Conservation (phyloP, 2,797 vertebrate species). For the Mormyrops boulengeri region DNA sequence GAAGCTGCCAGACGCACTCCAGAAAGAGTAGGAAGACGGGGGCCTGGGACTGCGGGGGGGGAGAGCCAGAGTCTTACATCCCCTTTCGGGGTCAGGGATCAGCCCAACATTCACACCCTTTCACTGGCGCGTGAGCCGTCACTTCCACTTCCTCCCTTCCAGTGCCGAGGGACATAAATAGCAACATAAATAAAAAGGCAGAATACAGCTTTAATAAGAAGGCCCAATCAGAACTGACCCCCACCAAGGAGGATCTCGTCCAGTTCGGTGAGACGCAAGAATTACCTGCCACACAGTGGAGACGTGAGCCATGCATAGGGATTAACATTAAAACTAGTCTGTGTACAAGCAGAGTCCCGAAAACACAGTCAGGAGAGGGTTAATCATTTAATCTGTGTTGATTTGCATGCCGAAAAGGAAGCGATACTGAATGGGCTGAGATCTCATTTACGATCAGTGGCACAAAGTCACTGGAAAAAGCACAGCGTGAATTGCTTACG, state of each 20-base stretch:
- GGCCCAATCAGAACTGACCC: background rate
- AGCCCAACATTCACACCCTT: background rate
- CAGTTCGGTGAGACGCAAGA: background rate
- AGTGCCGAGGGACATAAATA: background rate
- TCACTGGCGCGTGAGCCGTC: too few relatives aligned
- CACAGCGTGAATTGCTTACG: background rate
- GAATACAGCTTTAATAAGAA: background rate
- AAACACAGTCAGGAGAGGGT: background rate
- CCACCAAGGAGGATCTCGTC: background rate
- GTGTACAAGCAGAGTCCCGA: background rate
- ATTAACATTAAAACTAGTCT: background rate
- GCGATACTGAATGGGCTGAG: background rate
- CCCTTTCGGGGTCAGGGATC: background rate
- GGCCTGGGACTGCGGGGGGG: constrained; percentile 45
- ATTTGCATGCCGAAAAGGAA: background rate
- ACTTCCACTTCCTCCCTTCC: background rate
- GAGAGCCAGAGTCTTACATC: background rate
- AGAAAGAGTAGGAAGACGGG: constrained; percentile 78
- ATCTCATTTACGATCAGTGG: background rate
- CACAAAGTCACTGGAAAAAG: background rate
- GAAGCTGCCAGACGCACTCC: constrained; percentile 78
- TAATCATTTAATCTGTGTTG: background rate
- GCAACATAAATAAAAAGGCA: background rate
- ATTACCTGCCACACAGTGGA: background rate
- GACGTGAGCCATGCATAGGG: background rate